Evolutionary conservation across 2,113 vertebrate genomes (phyloP).

Genomic region (Willisornis vidua): DNA sequence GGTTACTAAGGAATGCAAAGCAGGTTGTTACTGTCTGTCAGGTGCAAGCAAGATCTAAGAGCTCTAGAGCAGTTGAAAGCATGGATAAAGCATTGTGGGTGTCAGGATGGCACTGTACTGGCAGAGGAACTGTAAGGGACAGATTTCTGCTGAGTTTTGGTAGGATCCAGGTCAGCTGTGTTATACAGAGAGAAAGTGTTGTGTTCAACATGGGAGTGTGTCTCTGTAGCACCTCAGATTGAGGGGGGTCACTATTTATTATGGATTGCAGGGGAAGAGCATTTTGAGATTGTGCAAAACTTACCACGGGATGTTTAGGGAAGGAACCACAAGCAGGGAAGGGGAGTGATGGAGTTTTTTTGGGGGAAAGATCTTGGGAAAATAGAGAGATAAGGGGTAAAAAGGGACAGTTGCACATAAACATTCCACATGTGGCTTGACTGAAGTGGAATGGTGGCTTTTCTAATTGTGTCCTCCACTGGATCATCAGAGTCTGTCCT

Average conservation of each 20-base stretch:
- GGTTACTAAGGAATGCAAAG: neutral
- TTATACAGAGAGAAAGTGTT: neutral
- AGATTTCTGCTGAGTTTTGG: neutral
- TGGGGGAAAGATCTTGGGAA: neutral
- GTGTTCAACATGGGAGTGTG: neutral
- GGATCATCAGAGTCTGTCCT: neutral
- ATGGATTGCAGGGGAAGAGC: neutral
- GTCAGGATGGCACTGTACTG: neutral
- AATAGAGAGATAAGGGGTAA: neutral
- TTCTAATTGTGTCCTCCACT: neutral
- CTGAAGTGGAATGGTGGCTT: neutral
- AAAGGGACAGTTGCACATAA: neutral
- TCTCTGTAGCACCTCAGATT: neutral
- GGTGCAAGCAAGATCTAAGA: neutral
- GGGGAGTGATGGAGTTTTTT: neutral
- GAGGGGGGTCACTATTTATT: neutral
- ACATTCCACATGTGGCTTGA: neutral
- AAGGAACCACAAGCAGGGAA: neutral
- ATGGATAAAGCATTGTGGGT: neutral
- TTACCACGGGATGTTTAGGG: neutral
- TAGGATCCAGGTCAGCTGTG: neutral
- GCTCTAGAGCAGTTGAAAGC: neutral
- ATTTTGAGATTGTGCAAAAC: neutral
- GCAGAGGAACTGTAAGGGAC: neutral
- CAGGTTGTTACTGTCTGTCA: neutral